These are phyloP conservation scores for Hypotaenidia okinawae DNA, from an alignment of 2,797 vertebrate species.

Conservation along the genomic window DNA sequence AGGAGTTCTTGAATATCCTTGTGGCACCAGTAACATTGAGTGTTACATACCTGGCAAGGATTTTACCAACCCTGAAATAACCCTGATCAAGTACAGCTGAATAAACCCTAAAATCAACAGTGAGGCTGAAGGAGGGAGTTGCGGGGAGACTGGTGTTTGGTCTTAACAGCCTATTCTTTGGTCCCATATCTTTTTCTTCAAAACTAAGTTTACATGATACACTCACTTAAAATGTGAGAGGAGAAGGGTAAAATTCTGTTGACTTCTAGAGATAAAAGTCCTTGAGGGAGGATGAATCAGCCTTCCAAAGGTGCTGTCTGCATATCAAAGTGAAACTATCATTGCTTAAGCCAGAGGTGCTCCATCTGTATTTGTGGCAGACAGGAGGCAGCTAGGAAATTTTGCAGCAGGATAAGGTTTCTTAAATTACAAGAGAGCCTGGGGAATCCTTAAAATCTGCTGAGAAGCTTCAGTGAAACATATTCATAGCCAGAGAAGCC, in stretches of 20 bases:
- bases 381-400: neutral
- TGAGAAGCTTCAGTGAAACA: neutral
- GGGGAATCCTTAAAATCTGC: neutral
- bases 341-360: neutral
- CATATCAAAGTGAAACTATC: neutral
- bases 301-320: neutral
- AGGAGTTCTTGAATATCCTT: neutral
- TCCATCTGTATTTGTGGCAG: neutral
- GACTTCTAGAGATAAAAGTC: neutral
- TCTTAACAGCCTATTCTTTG: neutral
- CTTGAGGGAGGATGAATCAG: neutral
- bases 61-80: neutral
- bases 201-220: neutral
- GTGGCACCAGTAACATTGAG: neutral
- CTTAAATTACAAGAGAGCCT: neutral
- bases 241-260: neutral
- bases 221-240: neutral
- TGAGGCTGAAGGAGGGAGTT: neutral
- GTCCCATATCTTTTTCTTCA: neutral
- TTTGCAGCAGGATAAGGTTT: neutral
- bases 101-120: neutral
- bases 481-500: neutral
- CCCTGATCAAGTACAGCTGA: neutral
- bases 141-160: neutral
- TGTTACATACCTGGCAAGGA: neutral